A percentile compares a stretch with the other conserved stretches of the same genome.
Conservation (phyloP, 1,140 invertebrate genomes). For the Hylaeus volcanicus region DNA sequence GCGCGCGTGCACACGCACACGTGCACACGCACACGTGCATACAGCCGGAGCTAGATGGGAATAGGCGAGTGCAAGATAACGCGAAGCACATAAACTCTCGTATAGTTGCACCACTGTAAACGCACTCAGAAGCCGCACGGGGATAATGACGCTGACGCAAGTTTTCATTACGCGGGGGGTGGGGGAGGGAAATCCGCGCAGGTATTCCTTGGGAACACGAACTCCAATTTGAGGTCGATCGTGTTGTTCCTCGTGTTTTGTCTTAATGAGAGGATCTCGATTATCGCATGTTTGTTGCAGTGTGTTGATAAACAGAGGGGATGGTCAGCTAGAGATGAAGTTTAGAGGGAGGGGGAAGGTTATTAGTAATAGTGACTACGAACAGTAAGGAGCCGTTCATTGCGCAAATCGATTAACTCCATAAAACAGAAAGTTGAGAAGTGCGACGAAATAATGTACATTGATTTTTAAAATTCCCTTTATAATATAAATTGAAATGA, state of each 20-base stretch:
- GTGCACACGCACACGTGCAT: conserved; percentile 9
- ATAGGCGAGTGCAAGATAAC: conserved; percentile 55
- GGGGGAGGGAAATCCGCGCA: neutral
- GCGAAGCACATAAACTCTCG: conserved; percentile 44
- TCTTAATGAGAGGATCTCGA: neutral
- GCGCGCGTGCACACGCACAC: conserved; percentile 18
- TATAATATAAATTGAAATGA: too few relatives aligned
- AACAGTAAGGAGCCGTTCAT: too few relatives aligned
- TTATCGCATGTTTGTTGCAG: too few relatives aligned
- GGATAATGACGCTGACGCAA: conserved; percentile 54
- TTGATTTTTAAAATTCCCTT: too few relatives aligned
- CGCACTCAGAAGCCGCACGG: conserved; percentile 28
- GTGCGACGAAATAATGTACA: too few relatives aligned
- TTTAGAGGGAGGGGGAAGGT: too few relatives aligned
- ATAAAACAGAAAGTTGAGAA: too few relatives aligned
- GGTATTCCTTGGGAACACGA: neutral
- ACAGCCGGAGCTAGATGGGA: conserved; percentile 34
- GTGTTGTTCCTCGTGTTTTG: neutral
- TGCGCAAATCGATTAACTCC: too few relatives aligned
- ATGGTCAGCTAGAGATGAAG: too few relatives aligned
- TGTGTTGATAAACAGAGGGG: too few relatives aligned
- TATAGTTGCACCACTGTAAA: conserved; percentile 37
- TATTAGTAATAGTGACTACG: too few relatives aligned
- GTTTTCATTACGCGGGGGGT: conserved; percentile 4
- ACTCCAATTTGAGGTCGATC: neutral